Conservation (phyloP, 2,113 vertebrate species). For the Labrus mixtus region DNA sequence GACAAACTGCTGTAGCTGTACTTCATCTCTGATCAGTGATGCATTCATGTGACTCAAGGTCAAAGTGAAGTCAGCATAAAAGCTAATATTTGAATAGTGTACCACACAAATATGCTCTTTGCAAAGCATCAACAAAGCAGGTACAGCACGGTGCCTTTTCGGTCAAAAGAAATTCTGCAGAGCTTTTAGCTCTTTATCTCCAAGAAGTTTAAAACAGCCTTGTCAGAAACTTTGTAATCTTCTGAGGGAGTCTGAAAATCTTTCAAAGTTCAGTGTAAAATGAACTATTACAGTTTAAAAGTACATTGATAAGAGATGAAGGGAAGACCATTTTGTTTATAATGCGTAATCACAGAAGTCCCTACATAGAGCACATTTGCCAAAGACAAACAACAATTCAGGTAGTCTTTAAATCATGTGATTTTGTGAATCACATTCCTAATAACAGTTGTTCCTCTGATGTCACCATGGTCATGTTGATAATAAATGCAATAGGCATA, state of each 20-base stretch:
- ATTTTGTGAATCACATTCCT: background rate
- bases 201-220: background rate
- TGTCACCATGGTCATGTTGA: background rate
- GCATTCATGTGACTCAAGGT: background rate
- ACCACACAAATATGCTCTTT: background rate
- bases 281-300: background rate
- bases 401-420: slow-evolving; percentile 1
- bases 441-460: background rate
- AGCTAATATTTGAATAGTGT: background rate
- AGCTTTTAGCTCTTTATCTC: background rate
- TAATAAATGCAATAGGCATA: slow-evolving; percentile 20
- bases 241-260: background rate
- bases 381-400: slow-evolving; percentile 56
- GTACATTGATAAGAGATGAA: slow-evolving; percentile 1
- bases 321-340: slow-evolving; percentile 20
- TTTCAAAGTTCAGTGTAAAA: background rate
- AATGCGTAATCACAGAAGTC: background rate
- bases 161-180: background rate
- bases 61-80: background rate
- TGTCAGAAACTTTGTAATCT: too few species aligned
- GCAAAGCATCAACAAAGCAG: background rate
- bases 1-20: background rate
- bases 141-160: background rate
- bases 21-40: background rate
- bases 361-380: slow-evolving; percentile 39